Percentiles rank a stretch among this genome's conserved stretches.
Evolutionary conservation across 2,113 vertebrate genomes (phyloP).

Genomic region (Nothocercus julius): DNA sequence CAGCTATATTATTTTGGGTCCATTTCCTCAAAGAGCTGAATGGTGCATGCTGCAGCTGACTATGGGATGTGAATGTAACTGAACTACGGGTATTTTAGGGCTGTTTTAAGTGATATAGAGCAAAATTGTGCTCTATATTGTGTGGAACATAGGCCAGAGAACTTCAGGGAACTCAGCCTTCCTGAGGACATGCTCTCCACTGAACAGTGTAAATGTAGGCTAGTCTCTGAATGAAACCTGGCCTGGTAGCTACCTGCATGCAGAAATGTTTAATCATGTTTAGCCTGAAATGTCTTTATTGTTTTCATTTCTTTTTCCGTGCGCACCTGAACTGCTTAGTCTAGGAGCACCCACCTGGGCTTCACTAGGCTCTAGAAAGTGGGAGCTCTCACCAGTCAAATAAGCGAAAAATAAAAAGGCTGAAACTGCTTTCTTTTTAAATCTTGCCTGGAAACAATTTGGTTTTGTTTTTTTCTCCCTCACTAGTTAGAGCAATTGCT

Average conservation of each 20-base stretch:
- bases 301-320: not conserved
- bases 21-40: not conserved
- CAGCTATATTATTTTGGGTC: not conserved
- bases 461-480: not conserved
- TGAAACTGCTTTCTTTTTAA: not conserved
- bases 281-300: not conserved
- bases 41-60: not conserved
- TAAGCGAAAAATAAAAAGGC: not conserved
- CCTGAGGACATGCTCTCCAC: not conserved
- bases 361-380: not conserved
- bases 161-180: not conserved
- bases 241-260: not conserved
- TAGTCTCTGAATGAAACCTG: not conserved
- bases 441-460: not conserved
- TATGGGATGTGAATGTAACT: not conserved
- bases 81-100: not conserved
- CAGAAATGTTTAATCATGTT: not conserved
- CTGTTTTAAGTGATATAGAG: not conserved
- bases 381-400: not conserved
- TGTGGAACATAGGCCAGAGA: not conserved
- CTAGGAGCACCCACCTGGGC: not conserved
- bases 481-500: not conserved
- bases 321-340: not conserved
- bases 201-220: not conserved
- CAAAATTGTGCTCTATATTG: not conserved